Evolutionary conservation across 2,888 invertebrate species (phyloP), one percentile per base, ranked within the genome.

Genomic region (Drosophila demipolita): DNA sequence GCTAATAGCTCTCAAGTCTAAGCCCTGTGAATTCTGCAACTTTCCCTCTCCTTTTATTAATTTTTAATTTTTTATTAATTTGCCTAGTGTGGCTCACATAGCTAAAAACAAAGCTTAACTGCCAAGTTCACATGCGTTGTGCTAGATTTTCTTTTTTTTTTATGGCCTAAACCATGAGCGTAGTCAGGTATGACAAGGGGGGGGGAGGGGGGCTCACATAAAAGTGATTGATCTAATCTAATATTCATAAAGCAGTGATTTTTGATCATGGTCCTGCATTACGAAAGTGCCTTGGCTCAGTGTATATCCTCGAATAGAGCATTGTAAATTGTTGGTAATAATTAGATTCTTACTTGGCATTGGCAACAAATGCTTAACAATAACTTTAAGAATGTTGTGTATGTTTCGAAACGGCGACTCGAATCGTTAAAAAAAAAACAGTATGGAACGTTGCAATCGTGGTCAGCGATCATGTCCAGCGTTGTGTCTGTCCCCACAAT

Each of bases 401-500:
- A 17, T 26, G 33, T 62, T 6, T 23, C 7, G 17, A 33, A n/a
- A 38, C 36, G 36, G 36, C 29, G 65, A 52, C 62, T 62, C 54
- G 65, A 59, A 75, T 48, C 63, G 75, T 45, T 60, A 29, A 29
- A 29, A 6, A 29, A 55, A 12, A 29, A 62, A 45, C 36, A 49
- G 52, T 53, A 68, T 50, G 53, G 63, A 50, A 52, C 48, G 49
- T 57, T 48, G 33, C 61, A 65, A 66, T 74, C 76, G 75, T 78
- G 80, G 71, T 54, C 66, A 67, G 65, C 69, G 79, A 72, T 72
- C 70, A 81, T 75, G 76, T 64, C 65, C 67, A 60, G 61, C 61
- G n/a, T 49, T 17, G 36, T 54, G 40, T 60, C 35, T 55, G 49
- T 38, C 40, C 45, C n/a, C 36, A 50, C 38, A 60, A 64, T 73